phyloP scores from a whole-genome alignment of 2,797 vertebrate genomes.

The Hydrolagus colliei region DNA sequence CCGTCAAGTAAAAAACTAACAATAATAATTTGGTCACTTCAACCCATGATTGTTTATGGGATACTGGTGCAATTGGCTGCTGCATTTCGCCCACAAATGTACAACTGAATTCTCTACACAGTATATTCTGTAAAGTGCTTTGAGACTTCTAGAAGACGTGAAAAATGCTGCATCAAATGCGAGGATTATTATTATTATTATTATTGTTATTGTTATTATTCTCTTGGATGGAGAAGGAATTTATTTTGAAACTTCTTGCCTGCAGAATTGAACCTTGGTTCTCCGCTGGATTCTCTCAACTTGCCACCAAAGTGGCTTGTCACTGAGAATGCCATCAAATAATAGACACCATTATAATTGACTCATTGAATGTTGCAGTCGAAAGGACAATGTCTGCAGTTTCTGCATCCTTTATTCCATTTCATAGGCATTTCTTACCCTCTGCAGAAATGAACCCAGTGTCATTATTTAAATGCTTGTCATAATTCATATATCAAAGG shows the following conservation, averaged over 20 bases:
- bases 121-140: no score
- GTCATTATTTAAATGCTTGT: not conserved
- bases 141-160: no score
- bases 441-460: not conserved
- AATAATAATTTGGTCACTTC: no score
- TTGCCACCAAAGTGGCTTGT: not conserved
- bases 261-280: not conserved
- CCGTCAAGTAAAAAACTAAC: no score
- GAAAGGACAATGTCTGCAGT: not conserved
- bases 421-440: not conserved
- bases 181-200: no score
- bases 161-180: no score
- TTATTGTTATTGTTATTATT: not conserved
- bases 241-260: not conserved
- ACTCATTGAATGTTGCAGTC: conserved; percentile 6
- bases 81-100: no score
- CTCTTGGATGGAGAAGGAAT: not conserved
- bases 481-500: not conserved
- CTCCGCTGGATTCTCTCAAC: not conserved
- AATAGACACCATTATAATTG: not conserved
- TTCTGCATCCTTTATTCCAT: not conserved
- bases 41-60: no score
- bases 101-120: no score
- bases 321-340: not conserved
- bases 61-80: no score